Conservation (phyloP, 2,888 invertebrate species). For the Drosophila ezoana region DNA sequence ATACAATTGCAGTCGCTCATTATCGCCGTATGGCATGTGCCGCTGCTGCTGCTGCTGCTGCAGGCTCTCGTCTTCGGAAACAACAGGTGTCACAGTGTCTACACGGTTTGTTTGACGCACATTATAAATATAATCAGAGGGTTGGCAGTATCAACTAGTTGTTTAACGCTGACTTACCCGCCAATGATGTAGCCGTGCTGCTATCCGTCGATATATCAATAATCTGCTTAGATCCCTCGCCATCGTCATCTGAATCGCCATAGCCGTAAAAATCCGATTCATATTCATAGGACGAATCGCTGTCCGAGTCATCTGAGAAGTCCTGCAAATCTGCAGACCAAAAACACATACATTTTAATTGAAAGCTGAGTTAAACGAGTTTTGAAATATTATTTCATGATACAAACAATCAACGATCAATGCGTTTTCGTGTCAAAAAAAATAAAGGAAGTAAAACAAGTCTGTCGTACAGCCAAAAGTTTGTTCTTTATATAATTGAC, state of each 20-base stretch:
- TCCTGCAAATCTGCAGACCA: slow-evolving; percentile 42
- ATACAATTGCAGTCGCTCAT: slow-evolving; percentile 59
- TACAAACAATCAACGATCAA: too few relatives aligned
- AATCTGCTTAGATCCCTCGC: slow-evolving; percentile 34
- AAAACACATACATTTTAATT: neutral
- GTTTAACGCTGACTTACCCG: slow-evolving; percentile 64
- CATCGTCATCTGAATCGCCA: slow-evolving; percentile 48
- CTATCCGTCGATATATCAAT: slow-evolving; percentile 72
- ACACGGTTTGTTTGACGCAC: slow-evolving; percentile 73
- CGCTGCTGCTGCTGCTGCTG: slow-evolving; percentile 14
- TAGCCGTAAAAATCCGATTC: slow-evolving; percentile 64
- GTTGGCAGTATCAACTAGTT: slow-evolving; percentile 76
- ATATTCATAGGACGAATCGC: slow-evolving; percentile 51
- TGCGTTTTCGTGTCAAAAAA: too few relatives aligned
- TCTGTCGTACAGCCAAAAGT: too few relatives aligned
- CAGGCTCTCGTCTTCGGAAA: slow-evolving; percentile 67
- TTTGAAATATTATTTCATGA: too few relatives aligned
- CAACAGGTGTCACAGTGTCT: slow-evolving; percentile 77
- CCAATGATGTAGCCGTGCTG: slow-evolving; percentile 49
- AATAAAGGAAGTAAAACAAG: too few relatives aligned
- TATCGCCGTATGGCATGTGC: slow-evolving; percentile 13
- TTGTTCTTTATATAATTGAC: too few relatives aligned
- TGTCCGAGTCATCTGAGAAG: slow-evolving; percentile 40
- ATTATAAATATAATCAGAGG: slow-evolving; percentile 76
- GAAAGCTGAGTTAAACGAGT: too few relatives aligned